These are phyloP conservation scores for Peromyscus polionotus DNA, from an alignment of 2,113 vertebrate species.

Conservation along the genomic window DNA sequence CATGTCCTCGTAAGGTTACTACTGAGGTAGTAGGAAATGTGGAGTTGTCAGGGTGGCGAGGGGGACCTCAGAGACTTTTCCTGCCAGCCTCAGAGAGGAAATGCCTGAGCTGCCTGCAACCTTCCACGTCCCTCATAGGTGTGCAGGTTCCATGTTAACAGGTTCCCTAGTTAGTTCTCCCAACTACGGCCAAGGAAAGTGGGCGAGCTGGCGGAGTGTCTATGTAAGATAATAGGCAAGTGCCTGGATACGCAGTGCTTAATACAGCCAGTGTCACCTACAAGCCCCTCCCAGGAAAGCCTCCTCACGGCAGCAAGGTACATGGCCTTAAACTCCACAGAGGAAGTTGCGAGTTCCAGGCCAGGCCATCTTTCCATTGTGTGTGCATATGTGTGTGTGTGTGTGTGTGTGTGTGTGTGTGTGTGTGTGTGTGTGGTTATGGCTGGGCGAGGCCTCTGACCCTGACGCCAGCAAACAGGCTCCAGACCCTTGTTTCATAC, in stretches of 20 bases:
- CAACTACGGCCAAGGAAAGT: not conserved
- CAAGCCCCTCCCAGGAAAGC: not conserved
- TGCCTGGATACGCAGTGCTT: not conserved
- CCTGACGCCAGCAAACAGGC: not conserved
- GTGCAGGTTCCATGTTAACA: not conserved
- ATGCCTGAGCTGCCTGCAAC: not conserved
- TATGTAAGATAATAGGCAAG: not conserved
- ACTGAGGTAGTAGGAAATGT: not conserved
- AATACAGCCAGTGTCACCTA: accelerated
- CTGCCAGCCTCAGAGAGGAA: not conserved
- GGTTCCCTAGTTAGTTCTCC: no score
- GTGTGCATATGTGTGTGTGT: no score
- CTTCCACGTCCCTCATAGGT: not conserved
- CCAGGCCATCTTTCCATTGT: not conserved
- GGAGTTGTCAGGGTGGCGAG: not conserved
- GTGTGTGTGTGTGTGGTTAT: not conserved
- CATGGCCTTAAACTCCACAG: not conserved
- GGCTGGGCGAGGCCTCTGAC: not conserved
- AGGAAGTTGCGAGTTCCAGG: not conserved
- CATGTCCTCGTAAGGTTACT: not conserved
- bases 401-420: not conserved
- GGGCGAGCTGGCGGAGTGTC: not conserved
- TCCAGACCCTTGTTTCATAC: not conserved
- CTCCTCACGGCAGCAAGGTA: not conserved
- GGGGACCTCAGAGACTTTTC: not conserved